Base-by-base conservation (phyloP, 2,797 vertebrate species). In the Jordanella pulchra region DNA sequence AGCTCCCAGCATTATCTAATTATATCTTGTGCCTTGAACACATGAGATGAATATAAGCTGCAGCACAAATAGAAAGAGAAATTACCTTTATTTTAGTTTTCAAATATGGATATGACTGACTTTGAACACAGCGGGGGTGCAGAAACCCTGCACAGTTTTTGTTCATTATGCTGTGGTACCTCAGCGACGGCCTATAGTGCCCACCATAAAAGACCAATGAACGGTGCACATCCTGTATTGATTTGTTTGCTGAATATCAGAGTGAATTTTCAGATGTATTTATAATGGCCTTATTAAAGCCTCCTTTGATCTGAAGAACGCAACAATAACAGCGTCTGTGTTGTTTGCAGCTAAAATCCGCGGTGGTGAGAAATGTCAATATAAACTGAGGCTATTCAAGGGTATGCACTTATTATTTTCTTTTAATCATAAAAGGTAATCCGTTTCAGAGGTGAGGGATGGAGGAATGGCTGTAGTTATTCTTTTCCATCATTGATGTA, bases 231-330 rank as follows among this genome's bases (percentile, higher is more conserved):
- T 95, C 93, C 94, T 94, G 92, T 93, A 94, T 95, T 94, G 94
- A 95, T 94, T 93, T 94, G 93, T 94, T 95, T 94, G 91, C 89
- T 87, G 94, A 94, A 95, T 94, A 93, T 89, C 87, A 91, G 85
- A 95, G 93, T 90, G 89, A 87, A 89, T 93, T 92, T 93, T 95
- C 92, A 93, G 93, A 95, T 94, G 91, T 94, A 94, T 95, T 94
- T 95, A 94, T 94, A 94, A 95, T 95, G 90, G 91, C 82, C 92
- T 94, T 92, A 94, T 95, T 95, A 95, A 93, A 94, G 92, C 86
- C 70, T 82, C 85, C 83, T 95, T 95, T 95, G 93, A 95, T 94
- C 91, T 91, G 80, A 91, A 90, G 91, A 93, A 92, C 92, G 89
- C 90, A 94, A 92, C 92, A 94, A 90, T 89, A 91, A 89, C 89